A percentile compares a stretch with the other conserved stretches of the same genome.
Evolutionary conservation across 2,888 invertebrate genomes (phyloP).

Genomic region (Cenopis cana): DNA sequence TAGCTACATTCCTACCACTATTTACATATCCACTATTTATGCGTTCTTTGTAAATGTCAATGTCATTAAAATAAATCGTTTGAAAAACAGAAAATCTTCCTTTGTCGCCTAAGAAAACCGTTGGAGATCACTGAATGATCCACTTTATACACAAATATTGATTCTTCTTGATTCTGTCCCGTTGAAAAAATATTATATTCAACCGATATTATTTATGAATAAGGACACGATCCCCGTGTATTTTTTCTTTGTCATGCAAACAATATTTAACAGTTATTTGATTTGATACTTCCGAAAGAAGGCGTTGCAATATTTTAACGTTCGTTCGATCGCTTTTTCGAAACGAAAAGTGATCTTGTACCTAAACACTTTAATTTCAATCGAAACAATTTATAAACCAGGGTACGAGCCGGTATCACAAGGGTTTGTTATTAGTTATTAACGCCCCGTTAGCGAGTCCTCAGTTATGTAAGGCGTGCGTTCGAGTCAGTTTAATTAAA

Average conservation of each 20-base stretch:
- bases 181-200: slow-evolving; percentile 1
- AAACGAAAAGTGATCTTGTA: too few relatives aligned
- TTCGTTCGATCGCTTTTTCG: too few relatives aligned
- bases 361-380: too few relatives aligned
- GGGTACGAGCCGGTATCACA: slow-evolving; percentile 10
- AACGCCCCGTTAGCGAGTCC: slow-evolving; percentile 20
- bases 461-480: background rate
- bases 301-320: background rate
- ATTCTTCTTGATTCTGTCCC: background rate
- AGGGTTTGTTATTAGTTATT: slow-evolving; percentile 21
- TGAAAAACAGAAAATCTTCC: background rate
- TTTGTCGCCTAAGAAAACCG: background rate
- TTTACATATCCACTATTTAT: too few relatives aligned
- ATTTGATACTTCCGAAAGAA: slow-evolving; percentile 12
- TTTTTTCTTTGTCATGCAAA: slow-evolving; percentile 33
- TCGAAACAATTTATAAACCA: background rate
- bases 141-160: background rate
- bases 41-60: background rate
- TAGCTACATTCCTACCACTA: too few relatives aligned
- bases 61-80: background rate
- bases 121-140: background rate
- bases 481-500: slow-evolving; percentile 25
- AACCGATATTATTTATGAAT: slow-evolving; percentile 9
- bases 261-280: slow-evolving; percentile 32
- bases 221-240: slow-evolving; percentile 1